phyloP scores from a whole-genome alignment of 2,113 vertebrate genomes.

The Zingel zingel region DNA sequence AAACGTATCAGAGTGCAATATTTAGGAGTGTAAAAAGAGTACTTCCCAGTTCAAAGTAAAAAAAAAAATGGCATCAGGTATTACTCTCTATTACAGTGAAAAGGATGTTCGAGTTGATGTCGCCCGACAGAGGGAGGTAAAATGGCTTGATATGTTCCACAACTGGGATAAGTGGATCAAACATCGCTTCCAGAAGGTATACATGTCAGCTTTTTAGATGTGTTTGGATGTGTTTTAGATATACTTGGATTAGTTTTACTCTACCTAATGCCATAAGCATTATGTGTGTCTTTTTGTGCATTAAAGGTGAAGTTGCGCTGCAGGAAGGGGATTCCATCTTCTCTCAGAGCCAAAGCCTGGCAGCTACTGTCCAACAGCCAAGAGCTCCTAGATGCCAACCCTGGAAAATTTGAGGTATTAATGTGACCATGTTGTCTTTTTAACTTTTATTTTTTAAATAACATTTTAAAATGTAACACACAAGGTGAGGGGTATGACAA shows the following conservation, averaged over 20 bases:
- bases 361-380: constrained; percentile 92
- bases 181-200: constrained; percentile 92
- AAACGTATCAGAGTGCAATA: neutral
- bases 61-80: neutral
- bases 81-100: constrained; percentile 81
- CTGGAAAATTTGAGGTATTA: constrained; percentile 89
- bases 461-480: neutral
- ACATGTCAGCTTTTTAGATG: neutral
- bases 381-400: constrained; percentile 88
- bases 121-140: constrained; percentile 91
- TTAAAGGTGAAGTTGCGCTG: constrained; percentile 92
- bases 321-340: constrained; percentile 93
- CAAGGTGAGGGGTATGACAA: neutral
- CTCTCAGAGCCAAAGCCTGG: constrained; percentile 91
- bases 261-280: neutral
- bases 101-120: constrained; percentile 88
- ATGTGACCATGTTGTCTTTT: neutral
- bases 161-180: constrained; percentile 94
- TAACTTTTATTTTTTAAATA: neutral
- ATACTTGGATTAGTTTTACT: neutral
- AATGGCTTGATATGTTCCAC: constrained; percentile 94
- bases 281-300: neutral
- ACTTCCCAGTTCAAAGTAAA: constrained; percentile 5
- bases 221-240: neutral
- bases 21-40: neutral